These are phyloP conservation scores for Rhinopomastus cyanomelas DNA, from an alignment of 2,113 vertebrate species.

Conservation along the genomic window DNA sequence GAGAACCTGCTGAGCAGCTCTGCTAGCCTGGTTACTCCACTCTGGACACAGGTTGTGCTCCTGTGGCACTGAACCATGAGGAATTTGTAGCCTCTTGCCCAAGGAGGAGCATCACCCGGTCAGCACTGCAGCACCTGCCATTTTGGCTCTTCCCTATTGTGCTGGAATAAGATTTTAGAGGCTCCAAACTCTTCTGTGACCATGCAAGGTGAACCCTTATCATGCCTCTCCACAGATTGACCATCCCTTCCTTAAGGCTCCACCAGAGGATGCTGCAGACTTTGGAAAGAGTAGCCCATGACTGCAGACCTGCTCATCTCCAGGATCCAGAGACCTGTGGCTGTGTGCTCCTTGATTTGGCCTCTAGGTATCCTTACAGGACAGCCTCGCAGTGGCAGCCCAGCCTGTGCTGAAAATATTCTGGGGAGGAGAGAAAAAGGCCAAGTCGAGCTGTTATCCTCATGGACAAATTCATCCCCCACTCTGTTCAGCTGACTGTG, in stretches of 20 bases:
- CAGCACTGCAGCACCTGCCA: fast-evolving
- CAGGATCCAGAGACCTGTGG: background rate
- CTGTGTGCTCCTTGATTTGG: background rate
- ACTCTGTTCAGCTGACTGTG: background rate
- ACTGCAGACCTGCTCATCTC: background rate
- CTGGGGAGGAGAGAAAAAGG: background rate
- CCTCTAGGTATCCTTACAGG: background rate
- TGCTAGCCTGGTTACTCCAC: background rate
- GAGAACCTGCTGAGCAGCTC: background rate
- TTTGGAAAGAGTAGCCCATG: background rate
- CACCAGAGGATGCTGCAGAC: conserved; percentile 62
- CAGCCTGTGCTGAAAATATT: background rate
- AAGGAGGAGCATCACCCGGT: background rate
- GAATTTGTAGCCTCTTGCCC: fast-evolving
- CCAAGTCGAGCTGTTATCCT: background rate
- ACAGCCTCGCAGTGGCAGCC: background rate
- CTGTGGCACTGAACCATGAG: fast-evolving
- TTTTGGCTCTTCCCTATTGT: background rate
- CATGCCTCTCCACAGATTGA: fast-evolving
- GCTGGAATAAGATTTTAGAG: fast-evolving
- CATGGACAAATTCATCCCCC: background rate
- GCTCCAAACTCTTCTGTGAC: background rate
- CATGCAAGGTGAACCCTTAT: background rate
- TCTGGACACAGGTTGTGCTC: background rate
- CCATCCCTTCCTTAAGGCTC: background rate